Percentiles rank a stretch among this genome's conserved stretches.
phyloP scores from a whole-genome alignment of 2,797 vertebrate genomes.

The Megaceryle alcyon region DNA sequence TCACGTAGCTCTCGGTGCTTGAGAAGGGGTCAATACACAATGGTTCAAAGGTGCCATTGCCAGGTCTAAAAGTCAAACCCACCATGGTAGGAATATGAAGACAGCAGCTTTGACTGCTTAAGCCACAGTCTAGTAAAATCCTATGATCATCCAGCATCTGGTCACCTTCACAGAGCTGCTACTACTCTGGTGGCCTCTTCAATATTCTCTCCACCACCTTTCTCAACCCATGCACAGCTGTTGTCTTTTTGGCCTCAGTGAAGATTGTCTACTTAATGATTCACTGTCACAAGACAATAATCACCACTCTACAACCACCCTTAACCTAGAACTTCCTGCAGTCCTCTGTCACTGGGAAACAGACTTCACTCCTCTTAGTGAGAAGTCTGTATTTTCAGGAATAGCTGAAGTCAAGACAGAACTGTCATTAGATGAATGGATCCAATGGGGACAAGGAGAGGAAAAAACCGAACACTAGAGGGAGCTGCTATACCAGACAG shows the following conservation, averaged over 20 bases:
- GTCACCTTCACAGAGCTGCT: conserved; percentile 81
- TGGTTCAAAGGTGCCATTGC: neutral
- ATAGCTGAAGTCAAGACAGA: neutral
- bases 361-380: neutral
- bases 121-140: neutral
- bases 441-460: neutral
- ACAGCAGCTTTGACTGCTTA: neutral
- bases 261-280: conserved; percentile 56
- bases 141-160: neutral
- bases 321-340: neutral
- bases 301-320: conserved; percentile 42
- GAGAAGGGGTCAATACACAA: neutral
- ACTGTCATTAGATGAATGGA: neutral
- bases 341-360: neutral
- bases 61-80: neutral
- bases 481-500: neutral
- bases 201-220: conserved; percentile 53
- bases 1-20: neutral
- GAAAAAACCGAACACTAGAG: neutral
- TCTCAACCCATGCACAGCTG: conserved; percentile 83
- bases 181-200: conserved; percentile 34
- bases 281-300: too few species aligned
- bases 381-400: neutral
- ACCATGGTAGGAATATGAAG: neutral
- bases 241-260: conserved; percentile 83